Percentiles rank a stretch among this genome's conserved stretches.
These are phyloP conservation scores for Synergus umbraculus DNA, from an alignment of 2,888 invertebrate genomes.

Conservation along the genomic window DNA sequence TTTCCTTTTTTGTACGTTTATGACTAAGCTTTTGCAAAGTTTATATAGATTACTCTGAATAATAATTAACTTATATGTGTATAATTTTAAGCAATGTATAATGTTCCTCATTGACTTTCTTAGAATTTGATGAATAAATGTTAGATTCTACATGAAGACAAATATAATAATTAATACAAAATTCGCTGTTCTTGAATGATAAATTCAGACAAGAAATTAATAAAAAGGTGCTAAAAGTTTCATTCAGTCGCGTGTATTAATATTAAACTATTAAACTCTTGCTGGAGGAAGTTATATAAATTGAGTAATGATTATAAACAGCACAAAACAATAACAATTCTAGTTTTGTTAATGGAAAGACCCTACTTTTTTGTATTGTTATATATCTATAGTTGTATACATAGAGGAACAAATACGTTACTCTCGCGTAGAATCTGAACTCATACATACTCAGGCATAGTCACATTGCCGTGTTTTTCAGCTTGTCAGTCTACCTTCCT, in stretches of 20 bases:
- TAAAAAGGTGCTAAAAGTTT: neutral
- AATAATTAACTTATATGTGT: no score
- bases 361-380: neutral
- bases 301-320: no score
- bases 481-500: conserved; percentile 51
- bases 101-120: neutral
- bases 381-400: neutral
- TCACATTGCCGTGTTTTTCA: conserved; percentile 39
- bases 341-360: no score
- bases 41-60: no score
- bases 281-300: no score
- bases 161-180: neutral
- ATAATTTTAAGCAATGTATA: no score
- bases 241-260: neutral
- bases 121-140: neutral
- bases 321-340: no score
- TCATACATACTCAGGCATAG: conserved; percentile 7
- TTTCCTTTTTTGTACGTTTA: neutral
- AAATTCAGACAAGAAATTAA: neutral
- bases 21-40: no score
- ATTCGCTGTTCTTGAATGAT: neutral
- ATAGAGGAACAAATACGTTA: conserved; percentile 3
- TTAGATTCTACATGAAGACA: neutral
- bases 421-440: conserved; percentile 5
- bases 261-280: neutral